Base-by-base conservation (phyloP, 2,797 vertebrate species). In the Peromyscus attwateri region DNA sequence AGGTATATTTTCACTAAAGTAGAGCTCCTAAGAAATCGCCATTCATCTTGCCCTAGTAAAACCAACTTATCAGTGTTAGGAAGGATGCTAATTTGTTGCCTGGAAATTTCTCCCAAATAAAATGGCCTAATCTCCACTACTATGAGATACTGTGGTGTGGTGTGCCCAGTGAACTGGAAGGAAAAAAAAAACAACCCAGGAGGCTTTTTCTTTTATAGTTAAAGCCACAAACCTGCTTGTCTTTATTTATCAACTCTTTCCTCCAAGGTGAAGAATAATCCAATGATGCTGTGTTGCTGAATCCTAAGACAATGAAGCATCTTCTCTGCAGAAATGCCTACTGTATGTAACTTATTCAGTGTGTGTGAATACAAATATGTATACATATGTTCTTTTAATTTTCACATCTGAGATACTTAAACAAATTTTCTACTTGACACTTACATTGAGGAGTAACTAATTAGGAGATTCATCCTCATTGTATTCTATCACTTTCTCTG, bases 1-100 rank as follows among this genome's bases (percentile, higher is more conserved):
- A 49, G 9, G 66, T 5, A 68, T 19, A 29, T 27, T n/a, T n/a
- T 95, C 3, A 3, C 66, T 49, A 79, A 91, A 91, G 64, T 19
- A 94, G 3, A 73, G 52, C n/a, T 90, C 81, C 71, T 52, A 81
- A 37, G 71, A 90, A 52, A 83, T 43, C 21, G 2, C 34, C 75
- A 70, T 91, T 96, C 90, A 94, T 87, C 95, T 93, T 95, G 14
- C 37, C 31, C 55, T 84, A 75, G 21, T 80, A 80, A 95, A 95
- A 77, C 27, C 87, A 83, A 77, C 19, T 92, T 91, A 79, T 34
- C 0, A 0, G 23, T 49, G 12, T 55, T 70, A 46, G 52, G 64
- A 92, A 62, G 27, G 46, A 77, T 73, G 83, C 34, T 93, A 82
- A 95, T 92, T 37, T 92, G 3, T 55, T 92, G 13, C 57, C 57